Percentiles rank a stretch among this genome's conserved stretches.
Evolutionary conservation across 1,140 invertebrate genomes (phyloP).

Genomic region (Drosophila parvula): DNA sequence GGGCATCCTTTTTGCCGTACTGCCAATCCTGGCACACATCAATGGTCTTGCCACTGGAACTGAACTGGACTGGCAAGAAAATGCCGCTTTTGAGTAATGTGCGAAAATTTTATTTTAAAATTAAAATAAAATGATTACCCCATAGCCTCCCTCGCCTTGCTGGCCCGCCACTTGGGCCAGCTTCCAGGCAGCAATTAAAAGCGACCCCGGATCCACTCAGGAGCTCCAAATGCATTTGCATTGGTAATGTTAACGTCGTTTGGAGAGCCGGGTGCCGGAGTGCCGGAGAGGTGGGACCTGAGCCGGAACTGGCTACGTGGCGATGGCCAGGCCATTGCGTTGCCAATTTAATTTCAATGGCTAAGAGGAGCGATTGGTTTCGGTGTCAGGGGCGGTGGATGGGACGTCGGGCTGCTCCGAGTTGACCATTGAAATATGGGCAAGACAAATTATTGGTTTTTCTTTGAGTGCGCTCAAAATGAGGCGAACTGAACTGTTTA

Average conservation of each 20-base stretch:
- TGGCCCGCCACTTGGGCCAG: background rate
- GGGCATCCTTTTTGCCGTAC: background rate
- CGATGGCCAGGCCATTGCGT: constrained; percentile 26
- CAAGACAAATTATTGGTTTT: constrained; percentile 80
- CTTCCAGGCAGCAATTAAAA: constrained; percentile 57
- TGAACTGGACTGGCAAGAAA: constrained; percentile 25
- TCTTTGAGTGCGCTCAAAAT: constrained; percentile 68
- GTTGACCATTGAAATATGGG: constrained; percentile 67
- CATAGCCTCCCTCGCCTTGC: background rate
- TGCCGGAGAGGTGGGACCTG: constrained; percentile 1
- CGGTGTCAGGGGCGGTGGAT: background rate
- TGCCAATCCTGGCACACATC: constrained; percentile 22
- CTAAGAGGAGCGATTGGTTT: constrained; percentile 12
- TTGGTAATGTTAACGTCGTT: constrained; percentile 66
- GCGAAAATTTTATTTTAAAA: constrained; percentile 68
- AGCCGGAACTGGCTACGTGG: constrained; percentile 9
- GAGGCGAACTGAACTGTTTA: constrained; percentile 70
- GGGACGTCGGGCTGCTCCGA: background rate
- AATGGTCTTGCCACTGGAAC: constrained; percentile 11
- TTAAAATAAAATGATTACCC: constrained; percentile 59
- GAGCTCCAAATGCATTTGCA: constrained; percentile 71
- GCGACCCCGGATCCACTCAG: constrained; percentile 24
- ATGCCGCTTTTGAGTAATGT: constrained; percentile 55
- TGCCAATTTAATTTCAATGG: constrained; percentile 62
- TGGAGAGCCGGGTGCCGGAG: constrained; percentile 5